phyloP scores from a whole-genome alignment of 2,113 vertebrate species.

The Ictalurus punctatus region DNA sequence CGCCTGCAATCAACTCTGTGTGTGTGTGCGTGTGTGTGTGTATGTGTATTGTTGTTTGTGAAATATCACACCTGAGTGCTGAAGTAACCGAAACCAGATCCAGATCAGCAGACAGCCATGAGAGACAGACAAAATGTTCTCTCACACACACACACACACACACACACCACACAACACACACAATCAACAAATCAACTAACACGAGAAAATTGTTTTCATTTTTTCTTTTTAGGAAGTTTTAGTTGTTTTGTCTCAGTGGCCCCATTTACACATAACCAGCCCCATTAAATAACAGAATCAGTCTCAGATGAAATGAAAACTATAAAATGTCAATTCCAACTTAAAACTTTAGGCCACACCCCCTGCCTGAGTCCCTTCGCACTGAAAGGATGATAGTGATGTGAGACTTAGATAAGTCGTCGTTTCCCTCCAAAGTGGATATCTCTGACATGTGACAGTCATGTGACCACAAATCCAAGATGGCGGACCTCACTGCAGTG shows the following conservation, averaged over 20 bases:
- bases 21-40: constrained; percentile 29
- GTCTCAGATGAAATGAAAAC: neutral
- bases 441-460: neutral
- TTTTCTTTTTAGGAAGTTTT: neutral
- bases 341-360: neutral
- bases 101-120: neutral
- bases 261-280: neutral
- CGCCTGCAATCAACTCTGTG: constrained; percentile 2
- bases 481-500: neutral
- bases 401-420: too few relatives aligned
- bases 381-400: neutral
- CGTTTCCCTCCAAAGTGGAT: too few relatives aligned
- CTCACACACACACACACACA: neutral
- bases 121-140: neutral
- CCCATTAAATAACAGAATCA: neutral
- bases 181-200: neutral
- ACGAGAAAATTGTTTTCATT: neutral
- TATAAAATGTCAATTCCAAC: neutral
- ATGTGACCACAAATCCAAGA: neutral
- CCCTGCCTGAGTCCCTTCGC: neutral
- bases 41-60: constrained; percentile 28
- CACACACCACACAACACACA: neutral
- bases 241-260: neutral
- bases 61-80: constrained; percentile 29
- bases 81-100: constrained; percentile 26